Conservation (phyloP, 2,888 invertebrate genomes). For the Cybosia mesomella region DNA sequence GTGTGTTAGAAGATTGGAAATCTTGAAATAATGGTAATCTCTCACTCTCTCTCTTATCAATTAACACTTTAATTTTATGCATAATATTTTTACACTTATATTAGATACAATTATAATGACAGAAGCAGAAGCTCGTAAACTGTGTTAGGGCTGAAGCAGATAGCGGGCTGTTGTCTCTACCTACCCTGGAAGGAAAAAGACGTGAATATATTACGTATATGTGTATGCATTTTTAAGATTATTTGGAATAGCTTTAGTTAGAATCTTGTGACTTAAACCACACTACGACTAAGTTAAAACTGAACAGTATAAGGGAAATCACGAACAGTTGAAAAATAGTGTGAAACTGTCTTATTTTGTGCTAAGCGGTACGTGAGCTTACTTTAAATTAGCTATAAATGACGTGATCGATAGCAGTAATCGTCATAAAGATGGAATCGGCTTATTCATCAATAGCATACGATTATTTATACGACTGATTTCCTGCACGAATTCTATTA, state of each 20-base stretch:
- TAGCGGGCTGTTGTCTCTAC: no score
- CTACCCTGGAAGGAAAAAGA: no score
- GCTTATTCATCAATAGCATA: neutral
- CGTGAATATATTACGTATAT: no score
- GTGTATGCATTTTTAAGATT: no score
- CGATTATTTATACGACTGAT: neutral
- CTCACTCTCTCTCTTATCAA: no score
- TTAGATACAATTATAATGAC: no score
- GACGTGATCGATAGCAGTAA: neutral
- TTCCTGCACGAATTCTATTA: constrained; percentile 4
- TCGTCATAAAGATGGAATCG: neutral
- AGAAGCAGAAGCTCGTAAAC: no score
- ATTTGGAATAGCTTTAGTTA: no score
- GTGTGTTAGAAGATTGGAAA: neutral
- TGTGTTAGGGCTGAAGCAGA: no score
- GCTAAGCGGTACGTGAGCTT: neutral
- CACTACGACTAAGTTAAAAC: neutral
- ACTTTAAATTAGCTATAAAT: neutral
- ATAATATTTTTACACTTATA: no score
- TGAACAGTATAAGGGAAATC: neutral
- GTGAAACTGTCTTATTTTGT: constrained; percentile 1
- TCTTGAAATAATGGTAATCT: neutral
- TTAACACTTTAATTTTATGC: no score
- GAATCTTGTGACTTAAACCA: neutral
- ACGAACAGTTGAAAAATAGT: neutral